A percentile compares a stretch with the other conserved stretches of the same genome.
Evolutionary conservation across 2,888 invertebrate species (phyloP).

Genomic region (Candidula unifasciata): DNA sequence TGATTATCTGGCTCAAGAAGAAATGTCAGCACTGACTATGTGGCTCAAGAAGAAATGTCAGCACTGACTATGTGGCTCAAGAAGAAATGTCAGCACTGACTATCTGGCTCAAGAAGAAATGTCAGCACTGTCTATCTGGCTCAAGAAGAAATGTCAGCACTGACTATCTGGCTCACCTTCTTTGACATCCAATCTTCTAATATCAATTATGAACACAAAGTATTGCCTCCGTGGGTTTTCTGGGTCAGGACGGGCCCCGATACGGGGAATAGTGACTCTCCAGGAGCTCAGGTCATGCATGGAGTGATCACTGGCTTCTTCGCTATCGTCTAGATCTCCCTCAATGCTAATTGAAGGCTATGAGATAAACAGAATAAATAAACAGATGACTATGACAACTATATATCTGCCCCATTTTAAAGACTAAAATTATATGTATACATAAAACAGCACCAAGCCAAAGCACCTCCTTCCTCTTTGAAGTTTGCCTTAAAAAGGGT

Average conservation of each 20-base stretch:
- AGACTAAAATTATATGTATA: neutral
- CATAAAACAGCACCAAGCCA: no score
- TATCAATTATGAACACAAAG: slow-evolving; percentile 79
- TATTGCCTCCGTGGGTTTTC: slow-evolving; percentile 75
- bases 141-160: no score
- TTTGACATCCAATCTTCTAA: slow-evolving; percentile 76
- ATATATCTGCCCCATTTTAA: neutral
- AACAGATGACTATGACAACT: neutral
- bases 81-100: no score
- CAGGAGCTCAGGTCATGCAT: slow-evolving; percentile 81
- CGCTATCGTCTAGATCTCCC: slow-evolving; percentile 57
- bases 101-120: no score
- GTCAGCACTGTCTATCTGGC: no score
- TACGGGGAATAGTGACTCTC: slow-evolving; percentile 53
- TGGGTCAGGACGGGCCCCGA: slow-evolving; percentile 51
- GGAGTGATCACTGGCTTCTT: slow-evolving; percentile 59
- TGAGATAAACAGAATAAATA: neutral
- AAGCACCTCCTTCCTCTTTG: no score
- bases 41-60: no score
- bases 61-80: no score
- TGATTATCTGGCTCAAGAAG: no score
- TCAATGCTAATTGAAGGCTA: slow-evolving; percentile 58
- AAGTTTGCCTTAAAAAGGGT: no score
- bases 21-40: no score
- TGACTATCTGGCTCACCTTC: slow-evolving; percentile 56